Percentiles rank a stretch among this genome's conserved stretches.
Conservation (phyloP, 2,113 vertebrate genomes). For the Psephotus haematonotus region DNA sequence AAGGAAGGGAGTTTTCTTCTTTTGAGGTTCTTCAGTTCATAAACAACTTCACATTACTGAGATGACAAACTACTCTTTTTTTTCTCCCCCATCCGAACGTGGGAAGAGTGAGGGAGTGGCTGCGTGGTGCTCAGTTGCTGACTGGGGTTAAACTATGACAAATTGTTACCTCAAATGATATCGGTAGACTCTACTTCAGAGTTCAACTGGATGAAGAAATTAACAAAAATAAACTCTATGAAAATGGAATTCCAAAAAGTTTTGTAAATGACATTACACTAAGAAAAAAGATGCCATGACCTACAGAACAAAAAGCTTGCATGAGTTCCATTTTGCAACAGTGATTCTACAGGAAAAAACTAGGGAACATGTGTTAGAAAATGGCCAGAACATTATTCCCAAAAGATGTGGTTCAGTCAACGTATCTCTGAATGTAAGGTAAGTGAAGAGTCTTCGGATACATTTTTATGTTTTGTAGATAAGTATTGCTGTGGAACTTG, state of each 20-base stretch:
- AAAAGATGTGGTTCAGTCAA: neutral
- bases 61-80: neutral
- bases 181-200: neutral
- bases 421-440: neutral
- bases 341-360: neutral
- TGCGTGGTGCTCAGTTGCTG: neutral
- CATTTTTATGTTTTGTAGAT: neutral
- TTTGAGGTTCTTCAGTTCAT: neutral
- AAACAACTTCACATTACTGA: neutral
- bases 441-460: neutral
- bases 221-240: neutral
- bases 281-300: neutral
- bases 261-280: neutral
- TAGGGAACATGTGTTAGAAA: neutral
- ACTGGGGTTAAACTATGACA: neutral
- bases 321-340: neutral
- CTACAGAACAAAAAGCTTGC: neutral
- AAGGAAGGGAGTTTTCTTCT: neutral
- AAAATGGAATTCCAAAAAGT: neutral
- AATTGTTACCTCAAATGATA: neutral
- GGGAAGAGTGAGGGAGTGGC: neutral
- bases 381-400: neutral
- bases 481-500: neutral
- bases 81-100: neutral
- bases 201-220: neutral